Conservation (phyloP, 2,888 invertebrate genomes). For the Limnephilus rhombicus region DNA sequence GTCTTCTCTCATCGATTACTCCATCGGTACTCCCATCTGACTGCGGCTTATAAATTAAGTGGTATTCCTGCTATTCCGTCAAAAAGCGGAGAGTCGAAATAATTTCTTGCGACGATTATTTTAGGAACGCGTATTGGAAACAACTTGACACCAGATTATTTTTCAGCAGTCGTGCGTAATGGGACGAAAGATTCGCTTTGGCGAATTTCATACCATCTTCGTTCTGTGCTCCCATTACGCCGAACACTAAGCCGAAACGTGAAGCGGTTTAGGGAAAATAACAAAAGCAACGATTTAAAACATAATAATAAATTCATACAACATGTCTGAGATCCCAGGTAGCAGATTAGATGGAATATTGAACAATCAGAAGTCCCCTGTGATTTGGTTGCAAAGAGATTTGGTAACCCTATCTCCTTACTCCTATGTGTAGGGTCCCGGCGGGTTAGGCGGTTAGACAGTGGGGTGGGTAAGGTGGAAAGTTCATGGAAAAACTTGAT, state of each 20-base stretch:
- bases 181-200: neutral
- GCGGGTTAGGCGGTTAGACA: neutral
- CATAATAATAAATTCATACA: neutral
- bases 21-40: neutral
- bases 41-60: too few relatives aligned
- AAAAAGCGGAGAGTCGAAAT: neutral
- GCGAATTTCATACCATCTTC: neutral
- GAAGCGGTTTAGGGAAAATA: neutral
- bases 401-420: slow-evolving; percentile 24
- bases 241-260: neutral
- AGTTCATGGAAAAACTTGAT: slow-evolving; percentile 38
- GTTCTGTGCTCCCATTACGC: neutral
- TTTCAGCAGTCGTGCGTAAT: neutral
- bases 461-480: slow-evolving; percentile 24
- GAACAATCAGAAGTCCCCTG: slow-evolving; percentile 9
- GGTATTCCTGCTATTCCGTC: neutral
- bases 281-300: neutral
- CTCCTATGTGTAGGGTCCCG: neutral
- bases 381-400: slow-evolving; percentile 1
- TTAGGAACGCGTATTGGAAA: neutral
- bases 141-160: neutral
- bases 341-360: slow-evolving; percentile 4
- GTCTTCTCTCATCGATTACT: neutral
- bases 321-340: neutral
- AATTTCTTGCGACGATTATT: neutral